Conservation (phyloP, 2,797 vertebrate species). For the Gallinago solitaria region DNA sequence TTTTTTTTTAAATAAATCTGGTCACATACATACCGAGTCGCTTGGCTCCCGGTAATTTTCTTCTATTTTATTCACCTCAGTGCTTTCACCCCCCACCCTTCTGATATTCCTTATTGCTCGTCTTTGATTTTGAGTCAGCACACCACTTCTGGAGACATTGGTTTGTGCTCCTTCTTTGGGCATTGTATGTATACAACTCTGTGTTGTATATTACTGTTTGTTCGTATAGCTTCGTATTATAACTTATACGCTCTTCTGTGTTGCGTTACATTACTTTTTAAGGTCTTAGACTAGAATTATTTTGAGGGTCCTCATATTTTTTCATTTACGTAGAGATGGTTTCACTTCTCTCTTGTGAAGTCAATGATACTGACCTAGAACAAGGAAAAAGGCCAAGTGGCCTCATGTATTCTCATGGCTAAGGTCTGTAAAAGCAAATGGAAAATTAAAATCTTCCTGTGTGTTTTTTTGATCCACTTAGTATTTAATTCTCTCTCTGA, state of each 20-base stretch:
- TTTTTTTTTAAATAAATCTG: not conserved
- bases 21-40: not conserved
- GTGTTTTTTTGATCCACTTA: not conserved
- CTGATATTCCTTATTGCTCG: not conserved
- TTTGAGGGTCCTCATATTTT: not conserved
- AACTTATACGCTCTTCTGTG: not conserved
- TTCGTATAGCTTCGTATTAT: not conserved
- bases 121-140: not conserved
- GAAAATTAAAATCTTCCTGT: slow-evolving; percentile 13
- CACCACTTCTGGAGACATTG: not conserved
- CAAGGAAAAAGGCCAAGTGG: not conserved
- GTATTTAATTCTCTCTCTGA: not conserved
- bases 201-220: not conserved
- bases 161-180: slow-evolving; percentile 14
- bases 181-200: not conserved
- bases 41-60: not conserved
- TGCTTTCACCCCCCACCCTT: not conserved
- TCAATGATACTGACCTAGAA: not conserved
- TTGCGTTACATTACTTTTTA: not conserved
- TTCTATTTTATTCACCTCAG: not conserved
- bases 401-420: not conserved
- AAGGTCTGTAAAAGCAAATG: not conserved
- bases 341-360: not conserved
- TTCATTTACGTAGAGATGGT: not conserved
- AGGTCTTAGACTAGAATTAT: not conserved